Evolutionary conservation across 2,113 vertebrate species (phyloP), one percentile per base, ranked within the genome.

Genomic region (Rousettus leschenaultii): DNA sequence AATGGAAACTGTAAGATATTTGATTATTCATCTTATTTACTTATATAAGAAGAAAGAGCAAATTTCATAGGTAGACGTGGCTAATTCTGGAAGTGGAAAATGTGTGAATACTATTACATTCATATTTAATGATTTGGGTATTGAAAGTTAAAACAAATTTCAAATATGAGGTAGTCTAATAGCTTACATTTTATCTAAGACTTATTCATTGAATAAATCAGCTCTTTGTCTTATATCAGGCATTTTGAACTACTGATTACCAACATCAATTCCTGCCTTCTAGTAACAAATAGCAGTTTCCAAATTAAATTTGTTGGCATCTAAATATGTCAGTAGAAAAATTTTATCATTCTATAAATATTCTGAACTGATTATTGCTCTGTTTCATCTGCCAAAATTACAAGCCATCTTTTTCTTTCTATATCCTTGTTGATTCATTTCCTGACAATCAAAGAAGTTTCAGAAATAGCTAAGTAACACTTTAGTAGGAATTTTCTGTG

Each of bases 51-150:
- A 57, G 48, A 83, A 78, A 98, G 68, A 96, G 94, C 26, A 95
- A 83, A 40, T 90, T 95, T 73, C 22, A 73, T 68, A 86, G 16
- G 35, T 80, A 93, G 53, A 96, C 48, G 73, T 87, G 75, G 38
- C 61, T 97, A 93, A 95, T 97, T 96, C 90, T 94, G 78, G 93
- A 95, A 97, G 96, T 28, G 96, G 74, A 97, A 97, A 97, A 97
- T 97, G 94, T 24, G 24, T 57, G 96, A 63, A 95, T 28, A 73
- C 65, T 86, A 92, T 88, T 82, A 59, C 43, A 95, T 77, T 95
- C 78, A 48, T 43, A 59, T 85, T 95, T 95, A 91, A 66, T 78
- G 15, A 80, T 80, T 79, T 93, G 45, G 53, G 51, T 89, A 89
- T 0, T 94, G 59, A 79, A 97, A 94, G 97, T 94, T 82, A 93